phyloP scores from a whole-genome alignment of 2,797 vertebrate species.

The Ctenopoma multispine region DNA sequence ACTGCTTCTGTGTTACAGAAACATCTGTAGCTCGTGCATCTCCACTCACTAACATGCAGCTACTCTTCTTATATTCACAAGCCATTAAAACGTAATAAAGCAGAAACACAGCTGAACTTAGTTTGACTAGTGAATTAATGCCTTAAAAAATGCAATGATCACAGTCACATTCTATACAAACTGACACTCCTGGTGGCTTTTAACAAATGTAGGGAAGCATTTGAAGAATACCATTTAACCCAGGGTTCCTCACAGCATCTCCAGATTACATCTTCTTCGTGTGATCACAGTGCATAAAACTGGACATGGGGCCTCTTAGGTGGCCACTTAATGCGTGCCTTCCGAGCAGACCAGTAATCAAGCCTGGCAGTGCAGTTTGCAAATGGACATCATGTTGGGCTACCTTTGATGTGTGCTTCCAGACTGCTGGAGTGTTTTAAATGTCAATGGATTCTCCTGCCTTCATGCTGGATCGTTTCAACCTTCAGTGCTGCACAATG shows the following conservation, averaged over 20 bases:
- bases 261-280: slow-evolving; percentile 37
- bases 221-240: slow-evolving; percentile 25
- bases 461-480: slow-evolving; percentile 47
- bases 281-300: slow-evolving; percentile 40
- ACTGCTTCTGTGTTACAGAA: neutral
- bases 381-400: slow-evolving; percentile 62
- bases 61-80: neutral
- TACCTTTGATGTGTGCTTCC: slow-evolving; percentile 67
- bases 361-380: slow-evolving; percentile 40
- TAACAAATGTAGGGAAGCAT: slow-evolving; percentile 5
- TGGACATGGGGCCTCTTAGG: slow-evolving; percentile 50
- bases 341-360: slow-evolving; percentile 63
- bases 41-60: neutral
- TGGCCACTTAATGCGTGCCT: slow-evolving; percentile 60
- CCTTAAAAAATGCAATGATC: neutral
- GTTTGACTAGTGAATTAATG: neutral
- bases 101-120: neutral
- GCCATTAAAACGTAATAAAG: slow-evolving; percentile 10
- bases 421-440: slow-evolving; percentile 62
- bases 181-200: neutral
- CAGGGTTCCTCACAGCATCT: slow-evolving; percentile 18
- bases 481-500: slow-evolving; percentile 28
- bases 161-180: neutral
- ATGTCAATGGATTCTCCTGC: slow-evolving; percentile 59
- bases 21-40: neutral